These are phyloP conservation scores for Epistrophella euchroma DNA, from an alignment of 2,888 invertebrate genomes.

Conservation along the genomic window DNA sequence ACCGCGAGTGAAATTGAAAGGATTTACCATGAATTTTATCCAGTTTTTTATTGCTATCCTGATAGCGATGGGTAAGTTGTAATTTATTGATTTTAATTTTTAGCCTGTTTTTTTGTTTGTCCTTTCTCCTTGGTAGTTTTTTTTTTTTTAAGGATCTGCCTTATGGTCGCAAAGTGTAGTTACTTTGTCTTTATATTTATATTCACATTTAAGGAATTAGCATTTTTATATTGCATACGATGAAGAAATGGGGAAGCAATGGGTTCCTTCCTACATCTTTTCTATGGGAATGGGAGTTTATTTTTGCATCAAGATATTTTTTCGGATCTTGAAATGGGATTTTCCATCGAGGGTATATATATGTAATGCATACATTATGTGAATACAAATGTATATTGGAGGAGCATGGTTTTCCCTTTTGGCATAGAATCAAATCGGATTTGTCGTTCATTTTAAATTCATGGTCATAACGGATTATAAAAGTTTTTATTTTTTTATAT, in stretches of 20 bases:
- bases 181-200: constrained; percentile 59
- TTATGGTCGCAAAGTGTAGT: constrained; percentile 55
- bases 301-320: constrained; percentile 67
- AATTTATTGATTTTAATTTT: constrained; percentile 76
- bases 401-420: constrained; percentile 53
- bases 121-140: not conserved
- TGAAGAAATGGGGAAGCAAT: not conserved
- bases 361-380: not conserved
- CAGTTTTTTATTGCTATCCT: constrained; percentile 78
- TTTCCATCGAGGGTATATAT: constrained; percentile 9
- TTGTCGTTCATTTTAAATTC: constrained; percentile 73
- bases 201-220: constrained; percentile 70
- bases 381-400: not conserved
- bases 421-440: constrained; percentile 74
- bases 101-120: constrained; percentile 47
- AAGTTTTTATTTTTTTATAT: constrained; percentile 42
- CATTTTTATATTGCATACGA: constrained; percentile 57
- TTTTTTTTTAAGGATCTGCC: constrained; percentile 43
- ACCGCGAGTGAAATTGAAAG: constrained; percentile 78
- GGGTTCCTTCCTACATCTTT: constrained; percentile 5
- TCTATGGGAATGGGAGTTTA: constrained; percentile 1
- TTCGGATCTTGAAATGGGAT: constrained; percentile 43
- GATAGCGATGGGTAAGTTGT: constrained; percentile 77
- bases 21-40: constrained; percentile 80
- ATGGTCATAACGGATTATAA: constrained; percentile 71